Percentiles rank a stretch among this genome's conserved stretches.
Conservation (phyloP, 1,140 invertebrate genomes). For the Mizuhopecten yessoensis region DNA sequence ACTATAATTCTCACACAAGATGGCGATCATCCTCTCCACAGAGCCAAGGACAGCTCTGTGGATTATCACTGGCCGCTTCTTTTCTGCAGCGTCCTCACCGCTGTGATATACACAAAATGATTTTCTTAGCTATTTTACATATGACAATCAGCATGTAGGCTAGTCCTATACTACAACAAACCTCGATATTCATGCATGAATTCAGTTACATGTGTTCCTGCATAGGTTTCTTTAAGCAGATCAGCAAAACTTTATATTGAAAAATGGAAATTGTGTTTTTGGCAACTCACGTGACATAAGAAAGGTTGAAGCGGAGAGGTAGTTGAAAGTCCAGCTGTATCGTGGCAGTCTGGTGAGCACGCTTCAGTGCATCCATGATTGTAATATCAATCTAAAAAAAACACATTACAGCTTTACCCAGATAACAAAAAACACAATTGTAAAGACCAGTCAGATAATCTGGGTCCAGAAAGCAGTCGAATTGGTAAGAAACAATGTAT, state of each 20-base stretch:
- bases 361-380: conserved; percentile 95
- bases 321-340: conserved; percentile 99
- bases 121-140: no score
- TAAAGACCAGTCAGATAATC: no score
- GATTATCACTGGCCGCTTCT: conserved; percentile 97
- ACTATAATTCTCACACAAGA: conserved; percentile 97
- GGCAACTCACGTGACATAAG: conserved; percentile 88
- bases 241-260: no score
- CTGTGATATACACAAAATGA: conserved; percentile 60
- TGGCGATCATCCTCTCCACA: conserved; percentile 98
- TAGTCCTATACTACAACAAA: no score
- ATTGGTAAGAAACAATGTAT: no score
- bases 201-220: no score
- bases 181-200: no score
- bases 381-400: conserved; percentile 95
- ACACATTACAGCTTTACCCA: no score
- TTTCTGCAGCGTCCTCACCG: conserved; percentile 92
- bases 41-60: conserved; percentile 98
- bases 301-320: conserved; percentile 95
- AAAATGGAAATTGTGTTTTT: neutral
- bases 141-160: no score
- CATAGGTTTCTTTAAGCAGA: no score
- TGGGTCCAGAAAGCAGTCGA: no score
- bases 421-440: no score
- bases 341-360: conserved; percentile 97